Conservation (phyloP, 2,888 invertebrate genomes). For the Yponomeuta sedellus region DNA sequence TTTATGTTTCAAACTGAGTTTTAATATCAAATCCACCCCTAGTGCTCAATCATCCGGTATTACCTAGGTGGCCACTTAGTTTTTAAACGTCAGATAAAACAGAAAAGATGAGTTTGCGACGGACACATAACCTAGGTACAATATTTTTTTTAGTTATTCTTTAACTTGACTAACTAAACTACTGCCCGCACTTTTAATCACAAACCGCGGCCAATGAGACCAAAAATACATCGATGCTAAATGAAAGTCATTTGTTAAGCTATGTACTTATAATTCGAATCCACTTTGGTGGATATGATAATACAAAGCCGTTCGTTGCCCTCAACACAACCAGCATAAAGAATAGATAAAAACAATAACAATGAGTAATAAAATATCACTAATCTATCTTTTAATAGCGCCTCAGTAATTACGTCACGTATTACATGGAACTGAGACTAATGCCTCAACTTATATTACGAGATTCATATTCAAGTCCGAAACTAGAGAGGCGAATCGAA, state of each 20-base stretch:
- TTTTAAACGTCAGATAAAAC: no score
- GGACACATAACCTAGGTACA: no score
- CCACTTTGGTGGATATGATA: not conserved
- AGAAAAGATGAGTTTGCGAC: no score
- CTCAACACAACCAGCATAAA: not conserved
- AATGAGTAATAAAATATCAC: not conserved
- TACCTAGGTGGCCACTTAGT: no score
- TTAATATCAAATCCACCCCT: no score
- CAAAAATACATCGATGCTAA: no score
- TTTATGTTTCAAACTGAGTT: no score
- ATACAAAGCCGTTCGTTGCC: slow-evolving; percentile 1
- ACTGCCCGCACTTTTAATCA: no score
- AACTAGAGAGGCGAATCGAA: slow-evolving; percentile 67
- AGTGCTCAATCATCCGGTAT: no score
- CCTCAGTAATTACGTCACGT: slow-evolving; percentile 2
- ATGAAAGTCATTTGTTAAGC: not conserved
- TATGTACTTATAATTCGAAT: not conserved
- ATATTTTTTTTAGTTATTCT: no score
- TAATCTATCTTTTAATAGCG: not conserved
- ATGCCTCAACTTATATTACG: slow-evolving; percentile 34
- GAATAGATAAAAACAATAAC: not conserved
- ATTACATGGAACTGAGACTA: slow-evolving; percentile 22
- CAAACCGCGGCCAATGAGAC: no score
- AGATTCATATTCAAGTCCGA: slow-evolving; percentile 69
- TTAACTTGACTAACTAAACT: no score